Evolutionary conservation across 2,113 vertebrate species (phyloP), one percentile per base, ranked within the genome.

Genomic region (Esox niger): DNA sequence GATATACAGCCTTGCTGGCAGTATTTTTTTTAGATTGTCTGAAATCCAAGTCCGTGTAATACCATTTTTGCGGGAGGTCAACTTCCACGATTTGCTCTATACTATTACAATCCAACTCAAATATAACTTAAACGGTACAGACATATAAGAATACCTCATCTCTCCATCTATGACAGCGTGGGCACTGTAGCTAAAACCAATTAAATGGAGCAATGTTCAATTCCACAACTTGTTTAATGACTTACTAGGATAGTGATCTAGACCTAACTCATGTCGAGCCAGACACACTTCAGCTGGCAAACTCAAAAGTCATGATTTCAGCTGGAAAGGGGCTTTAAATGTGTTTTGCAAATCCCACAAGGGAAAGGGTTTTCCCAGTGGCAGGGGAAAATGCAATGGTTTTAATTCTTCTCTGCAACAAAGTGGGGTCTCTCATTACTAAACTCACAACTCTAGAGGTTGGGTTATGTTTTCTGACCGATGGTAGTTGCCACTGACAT

Each of bases 371-470:
- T 57, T 54, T 57, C 27, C 55, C 38, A 1, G 38, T 43, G 5
- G 55, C 25, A 56, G 11, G 25, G 25, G 10, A 55, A 55, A 23
- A 55, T 9, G 0, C 25, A 10, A 23, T 56, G 23, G 26, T 4
- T 56, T 56, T 56, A 8, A 27, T 15, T 26, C 55, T 57, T 7
- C 9, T 27, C 55, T 27, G 23, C 25, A 57, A 57, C 55, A 57
- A 57, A 57, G 55, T 57, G 25, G 55, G 55, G 55, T 27, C 55
- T 57, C 55, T 21, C 26, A 27, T 57, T 57, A 27, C 55, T 27
- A 57, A 27, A 27, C 55, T 11, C 27, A 57, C 26, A 57, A 1
- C 25, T 0, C 5, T 15, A 9, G 26, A 10, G 55, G 26, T 13
- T 20, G 25, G 55, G 26, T 43, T 15, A 57, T 57, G 55, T 10